phyloP scores from a whole-genome alignment of 2,113 vertebrate genomes.

The Nipponia nippon region DNA sequence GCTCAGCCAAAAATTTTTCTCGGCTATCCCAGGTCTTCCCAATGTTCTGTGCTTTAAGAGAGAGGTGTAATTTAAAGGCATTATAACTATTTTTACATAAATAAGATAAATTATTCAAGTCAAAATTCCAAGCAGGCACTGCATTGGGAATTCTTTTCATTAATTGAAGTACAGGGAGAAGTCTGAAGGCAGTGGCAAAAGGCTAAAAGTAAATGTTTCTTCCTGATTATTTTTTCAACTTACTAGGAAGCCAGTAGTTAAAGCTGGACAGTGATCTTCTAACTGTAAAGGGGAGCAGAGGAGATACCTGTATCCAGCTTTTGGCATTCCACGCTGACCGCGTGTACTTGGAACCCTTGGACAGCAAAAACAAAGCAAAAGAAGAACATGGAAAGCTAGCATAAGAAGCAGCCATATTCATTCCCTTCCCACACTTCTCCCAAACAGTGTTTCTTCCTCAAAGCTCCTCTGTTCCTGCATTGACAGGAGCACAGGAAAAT shows the following conservation, averaged over 20 bases:
- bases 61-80: not conserved
- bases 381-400: not conserved
- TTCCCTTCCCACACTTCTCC: not conserved
- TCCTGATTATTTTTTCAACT: not conserved
- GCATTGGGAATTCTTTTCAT: not conserved
- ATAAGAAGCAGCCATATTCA: not conserved
- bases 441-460: not conserved
- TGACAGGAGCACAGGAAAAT: accelerated
- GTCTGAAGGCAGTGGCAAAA: not conserved
- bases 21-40: not conserved
- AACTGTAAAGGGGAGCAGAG: not conserved
- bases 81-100: not conserved
- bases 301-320: not conserved
- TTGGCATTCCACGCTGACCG: not conserved
- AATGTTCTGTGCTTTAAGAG: not conserved
- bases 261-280: not conserved
- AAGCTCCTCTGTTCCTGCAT: not conserved
- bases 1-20: not conserved
- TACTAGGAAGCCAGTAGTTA: not conserved
- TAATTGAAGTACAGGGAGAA: not conserved
- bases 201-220: not conserved
- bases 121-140: not conserved
- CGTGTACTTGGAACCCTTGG: accelerated
- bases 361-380: not conserved
- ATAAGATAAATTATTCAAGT: not conserved